Evolutionary conservation across 2,113 vertebrate genomes (phyloP).

Genomic region (Acinonyx jubatus): DNA sequence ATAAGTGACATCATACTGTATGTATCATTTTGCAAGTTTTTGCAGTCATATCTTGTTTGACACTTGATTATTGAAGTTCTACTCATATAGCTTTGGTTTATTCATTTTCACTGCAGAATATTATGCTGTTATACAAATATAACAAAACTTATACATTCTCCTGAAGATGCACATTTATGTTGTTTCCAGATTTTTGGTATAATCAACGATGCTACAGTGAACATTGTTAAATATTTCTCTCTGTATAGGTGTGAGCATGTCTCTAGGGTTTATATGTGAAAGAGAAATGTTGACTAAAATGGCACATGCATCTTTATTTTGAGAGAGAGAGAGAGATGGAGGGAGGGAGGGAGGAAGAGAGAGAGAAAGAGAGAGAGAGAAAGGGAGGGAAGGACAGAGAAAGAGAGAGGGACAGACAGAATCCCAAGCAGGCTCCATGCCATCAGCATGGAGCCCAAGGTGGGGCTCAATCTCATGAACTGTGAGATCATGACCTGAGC

Average conservation of each 20-base stretch:
- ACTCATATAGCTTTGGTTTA: not conserved
- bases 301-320: not conserved
- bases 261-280: not conserved
- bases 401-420: too few relatives aligned
- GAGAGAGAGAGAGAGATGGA: too few relatives aligned
- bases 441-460: too few relatives aligned
- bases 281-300: not conserved
- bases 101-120: not conserved
- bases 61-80: not conserved
- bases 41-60: constrained; percentile 7
- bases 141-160: not conserved
- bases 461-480: too few relatives aligned
- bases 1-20: not conserved
- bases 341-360: too few relatives aligned
- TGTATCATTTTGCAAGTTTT: not conserved
- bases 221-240: not conserved
- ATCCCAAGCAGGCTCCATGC: too few relatives aligned
- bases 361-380: too few relatives aligned
- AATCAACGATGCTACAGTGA: not conserved
- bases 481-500: too few relatives aligned
- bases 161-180: not conserved
- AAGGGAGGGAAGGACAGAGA: too few relatives aligned
- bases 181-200: not conserved
- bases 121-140: not conserved
- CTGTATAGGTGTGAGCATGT: not conserved